Base-by-base conservation (phyloP, 2,797 vertebrate genomes). In the Poecilia velifera region DNA sequence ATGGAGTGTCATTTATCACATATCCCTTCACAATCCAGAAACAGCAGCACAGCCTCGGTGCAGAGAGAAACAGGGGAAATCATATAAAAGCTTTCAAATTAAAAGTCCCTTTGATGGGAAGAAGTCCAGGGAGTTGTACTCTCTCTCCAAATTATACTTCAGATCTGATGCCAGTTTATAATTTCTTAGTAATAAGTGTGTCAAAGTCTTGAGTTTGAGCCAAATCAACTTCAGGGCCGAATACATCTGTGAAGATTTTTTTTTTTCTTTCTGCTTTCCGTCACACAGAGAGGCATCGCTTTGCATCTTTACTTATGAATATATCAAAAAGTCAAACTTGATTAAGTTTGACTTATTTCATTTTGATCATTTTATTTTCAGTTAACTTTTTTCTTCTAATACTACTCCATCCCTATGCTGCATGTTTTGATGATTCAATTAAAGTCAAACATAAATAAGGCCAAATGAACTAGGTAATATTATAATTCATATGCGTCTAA, bases 121-220 rank as follows among this genome's bases (percentile, higher is more conserved):
- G 57, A 81, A 31, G 82, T 90, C 82, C 76, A 76, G 70, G n/a
- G 76, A 88, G 82, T 71, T 71, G 70, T 66, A 64, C 62, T 77
- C 81, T 86, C 76, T 57, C 71, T 89, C 86, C 85, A 86, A 90
- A 87, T 84, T 51, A 86, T 72, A 79, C 78, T 66, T 88, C 51
- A 84, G 86, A 93, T 91, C 84, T 87, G 68, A 80, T 64, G 86
- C 84, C 89, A 90, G 84, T 88, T 90, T 82, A 84, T 88, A 85
- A 90, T 93, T 92, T 88, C 84, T 84, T 79, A 72, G 84, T 88
- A 89, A 92, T 88, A 90, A 92, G 76, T 92, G 89, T 92, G 88
- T 91, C 89, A 89, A 88, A 89, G 80, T 84, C 74, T 79, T 89
- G 82, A 90, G 87, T 90, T 92, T 76, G 72, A 80, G 84, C 85